phyloP scores from a whole-genome alignment of 2,888 invertebrate genomes.

The Trimorus sp. region DNA sequence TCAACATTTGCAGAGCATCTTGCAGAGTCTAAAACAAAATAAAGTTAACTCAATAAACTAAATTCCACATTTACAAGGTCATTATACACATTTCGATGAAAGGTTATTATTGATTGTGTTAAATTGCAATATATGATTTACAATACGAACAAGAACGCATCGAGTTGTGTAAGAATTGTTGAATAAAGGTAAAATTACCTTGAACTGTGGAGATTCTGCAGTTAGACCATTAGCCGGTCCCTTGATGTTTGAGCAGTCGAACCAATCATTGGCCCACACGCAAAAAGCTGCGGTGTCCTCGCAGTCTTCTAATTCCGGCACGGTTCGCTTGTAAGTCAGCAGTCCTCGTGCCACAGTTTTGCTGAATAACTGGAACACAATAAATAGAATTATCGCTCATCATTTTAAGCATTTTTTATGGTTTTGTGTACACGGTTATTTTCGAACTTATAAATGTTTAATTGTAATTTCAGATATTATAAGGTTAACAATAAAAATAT shows the following conservation, averaged over 20 bases:
- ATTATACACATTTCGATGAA: too few species aligned
- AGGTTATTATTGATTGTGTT: too few species aligned
- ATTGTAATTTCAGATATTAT: too few species aligned
- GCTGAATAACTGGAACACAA: neutral
- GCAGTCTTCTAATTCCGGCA: neutral
- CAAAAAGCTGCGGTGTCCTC: neutral
- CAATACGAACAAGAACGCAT: too few species aligned
- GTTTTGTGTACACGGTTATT: too few species aligned
- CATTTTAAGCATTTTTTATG: too few species aligned
- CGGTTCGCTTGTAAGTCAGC: neutral
- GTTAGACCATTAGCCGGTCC: constrained; percentile 13
- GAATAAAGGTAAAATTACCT: constrained; percentile 1
- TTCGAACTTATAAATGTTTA: too few species aligned
- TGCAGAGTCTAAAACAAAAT: neutral
- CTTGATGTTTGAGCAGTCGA: constrained; percentile 14
- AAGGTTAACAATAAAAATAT: too few species aligned
- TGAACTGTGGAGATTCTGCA: constrained; percentile 14
- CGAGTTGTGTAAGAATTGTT: too few species aligned
- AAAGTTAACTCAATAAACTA: neutral
- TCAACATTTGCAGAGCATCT: neutral
- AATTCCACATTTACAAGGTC: too few species aligned
- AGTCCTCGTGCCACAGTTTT: constrained; percentile 1
- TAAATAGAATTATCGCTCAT: neutral
- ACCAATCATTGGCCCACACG: constrained; percentile 10
- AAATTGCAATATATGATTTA: neutral